Percentiles rank a stretch among this genome's conserved stretches.
Conservation (phyloP, 2,888 invertebrate species). For the Platycnemis pennipes region DNA sequence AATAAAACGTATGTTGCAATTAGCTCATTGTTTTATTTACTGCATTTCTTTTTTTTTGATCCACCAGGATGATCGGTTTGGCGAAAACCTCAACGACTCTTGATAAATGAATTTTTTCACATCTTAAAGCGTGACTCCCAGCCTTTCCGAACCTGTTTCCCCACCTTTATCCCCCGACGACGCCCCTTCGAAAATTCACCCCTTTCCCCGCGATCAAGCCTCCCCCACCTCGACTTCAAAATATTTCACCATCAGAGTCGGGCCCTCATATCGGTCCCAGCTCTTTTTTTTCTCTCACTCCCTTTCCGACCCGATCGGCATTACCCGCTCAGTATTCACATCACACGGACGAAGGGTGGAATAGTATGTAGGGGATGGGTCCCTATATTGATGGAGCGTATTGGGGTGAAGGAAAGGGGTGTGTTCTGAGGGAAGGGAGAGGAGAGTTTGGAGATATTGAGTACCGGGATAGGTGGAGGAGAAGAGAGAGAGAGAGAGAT, state of each 20-base stretch:
- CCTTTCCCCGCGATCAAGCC: not conserved
- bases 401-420: not conserved
- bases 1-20: too few relatives aligned
- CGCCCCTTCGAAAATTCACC: not conserved
- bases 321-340: slow-evolving; percentile 57
- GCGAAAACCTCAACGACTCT: not conserved
- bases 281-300: not conserved
- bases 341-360: slow-evolving; percentile 29
- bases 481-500: not conserved
- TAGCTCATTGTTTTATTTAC: too few relatives aligned
- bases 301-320: slow-evolving; percentile 26
- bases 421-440: not conserved
- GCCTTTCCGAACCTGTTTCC: not conserved
- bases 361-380: slow-evolving; percentile 19
- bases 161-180: not conserved
- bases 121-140: not conserved
- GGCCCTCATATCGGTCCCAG: slow-evolving; percentile 30
- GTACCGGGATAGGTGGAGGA: not conserved
- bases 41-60: too few relatives aligned
- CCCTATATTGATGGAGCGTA: slow-evolving; percentile 56
- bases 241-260: slow-evolving; percentile 65
- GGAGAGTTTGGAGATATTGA: not conserved
- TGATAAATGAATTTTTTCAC: not conserved
- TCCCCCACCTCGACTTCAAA: slow-evolving; percentile 38
- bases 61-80: too few relatives aligned